Evolutionary conservation across 2,888 invertebrate genomes (phyloP).

Genomic region (Dryocosmus kuriphilus): DNA sequence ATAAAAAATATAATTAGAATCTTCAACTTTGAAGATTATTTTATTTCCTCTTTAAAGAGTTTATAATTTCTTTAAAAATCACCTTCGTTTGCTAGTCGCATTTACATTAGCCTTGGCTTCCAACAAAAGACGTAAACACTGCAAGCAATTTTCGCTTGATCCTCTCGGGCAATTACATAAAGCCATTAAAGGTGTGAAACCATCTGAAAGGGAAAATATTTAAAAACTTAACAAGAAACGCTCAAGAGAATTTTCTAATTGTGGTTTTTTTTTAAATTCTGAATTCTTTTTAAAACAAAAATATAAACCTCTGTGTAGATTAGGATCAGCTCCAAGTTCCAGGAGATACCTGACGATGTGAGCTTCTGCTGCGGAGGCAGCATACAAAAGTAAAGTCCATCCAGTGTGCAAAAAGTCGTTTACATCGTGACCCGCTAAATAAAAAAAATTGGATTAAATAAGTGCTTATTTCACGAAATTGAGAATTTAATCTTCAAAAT

Average conservation of each 20-base stretch:
- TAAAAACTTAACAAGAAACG: too few species aligned
- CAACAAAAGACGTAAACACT: constrained; percentile 79
- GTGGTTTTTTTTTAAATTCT: too few species aligned
- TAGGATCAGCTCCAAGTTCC: constrained; percentile 81
- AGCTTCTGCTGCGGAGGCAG: constrained; percentile 80
- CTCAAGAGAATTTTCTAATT: too few species aligned
- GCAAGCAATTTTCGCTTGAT: constrained; percentile 75
- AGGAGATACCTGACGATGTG: constrained; percentile 79
- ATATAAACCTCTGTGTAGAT: constrained; percentile 72
- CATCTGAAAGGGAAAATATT: constrained; percentile 77
- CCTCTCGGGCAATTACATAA: constrained; percentile 80
- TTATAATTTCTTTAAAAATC: constrained; percentile 34
- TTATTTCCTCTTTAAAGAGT: background rate
- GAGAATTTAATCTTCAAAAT: background rate
- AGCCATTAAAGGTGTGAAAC: constrained; percentile 83
- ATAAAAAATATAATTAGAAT: constrained; percentile 53
- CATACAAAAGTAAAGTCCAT: constrained; percentile 82
- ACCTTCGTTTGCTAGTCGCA: constrained; percentile 78
- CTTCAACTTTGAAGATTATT: background rate
- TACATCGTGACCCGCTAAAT: constrained; percentile 69
- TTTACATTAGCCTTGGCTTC: constrained; percentile 80
- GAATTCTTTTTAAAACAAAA: background rate
- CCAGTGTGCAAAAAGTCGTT: constrained; percentile 79
- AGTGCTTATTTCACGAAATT: background rate
- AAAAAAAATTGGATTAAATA: background rate